These are phyloP conservation scores for Neodiprion lecontei DNA, from an alignment of 1,140 invertebrate species.

Conservation along the genomic window DNA sequence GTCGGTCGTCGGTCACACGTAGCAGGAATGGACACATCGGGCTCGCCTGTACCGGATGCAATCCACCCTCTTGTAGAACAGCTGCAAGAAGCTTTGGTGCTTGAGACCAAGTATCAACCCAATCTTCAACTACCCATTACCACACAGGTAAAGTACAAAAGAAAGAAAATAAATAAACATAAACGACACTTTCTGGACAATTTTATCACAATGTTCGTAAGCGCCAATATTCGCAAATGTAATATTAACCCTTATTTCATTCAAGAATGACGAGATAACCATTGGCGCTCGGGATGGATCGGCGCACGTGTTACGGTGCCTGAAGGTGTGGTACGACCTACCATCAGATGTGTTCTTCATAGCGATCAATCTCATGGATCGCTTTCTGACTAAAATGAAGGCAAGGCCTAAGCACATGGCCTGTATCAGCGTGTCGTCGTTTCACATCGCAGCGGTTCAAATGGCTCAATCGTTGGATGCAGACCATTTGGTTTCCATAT, in stretches of 20 bases:
- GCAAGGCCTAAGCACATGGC: slow-evolving; percentile 74
- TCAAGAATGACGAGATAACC: slow-evolving; percentile 71
- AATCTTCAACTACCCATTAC: slow-evolving; percentile 66
- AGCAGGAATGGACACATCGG: slow-evolving; percentile 62
- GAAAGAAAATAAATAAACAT: too few relatives aligned
- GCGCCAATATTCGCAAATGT: too few relatives aligned
- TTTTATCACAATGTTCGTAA: too few relatives aligned
- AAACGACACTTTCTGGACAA: too few relatives aligned
- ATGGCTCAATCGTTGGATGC: slow-evolving; percentile 52
- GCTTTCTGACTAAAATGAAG: slow-evolving; percentile 77
- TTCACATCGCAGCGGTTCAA: slow-evolving; percentile 68
- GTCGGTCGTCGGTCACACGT: slow-evolving; percentile 47
- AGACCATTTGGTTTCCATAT: slow-evolving; percentile 65
- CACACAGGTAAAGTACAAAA: slow-evolving; percentile 43
- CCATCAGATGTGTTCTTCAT: slow-evolving; percentile 79
- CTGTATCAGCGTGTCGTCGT: slow-evolving; percentile 74
- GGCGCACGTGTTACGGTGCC: slow-evolving; percentile 78
- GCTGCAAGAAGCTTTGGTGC: slow-evolving; percentile 71
- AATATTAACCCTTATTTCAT: not conserved
- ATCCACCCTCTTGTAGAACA: slow-evolving; percentile 65
- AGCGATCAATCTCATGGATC: slow-evolving; percentile 79
- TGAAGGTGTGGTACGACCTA: slow-evolving; percentile 84
- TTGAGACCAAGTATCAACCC: slow-evolving; percentile 76
- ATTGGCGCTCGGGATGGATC: slow-evolving; percentile 77
- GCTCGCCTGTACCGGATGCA: slow-evolving; percentile 64